phyloP scores from a whole-genome alignment of 2,888 invertebrate genomes.

The Meganola albula region DNA sequence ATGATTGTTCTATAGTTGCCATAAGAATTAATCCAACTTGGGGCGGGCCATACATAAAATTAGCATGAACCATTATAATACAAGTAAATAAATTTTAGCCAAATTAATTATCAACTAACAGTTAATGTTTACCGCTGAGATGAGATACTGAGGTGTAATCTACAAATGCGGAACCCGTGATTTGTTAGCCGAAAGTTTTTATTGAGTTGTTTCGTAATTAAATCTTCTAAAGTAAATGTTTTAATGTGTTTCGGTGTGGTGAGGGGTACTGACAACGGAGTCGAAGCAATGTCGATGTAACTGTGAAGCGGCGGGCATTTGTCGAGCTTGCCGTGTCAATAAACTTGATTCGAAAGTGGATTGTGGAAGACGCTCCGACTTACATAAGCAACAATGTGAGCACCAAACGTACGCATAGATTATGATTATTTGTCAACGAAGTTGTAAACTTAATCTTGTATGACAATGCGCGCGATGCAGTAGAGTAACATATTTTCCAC shows the following conservation, averaged over 20 bases:
- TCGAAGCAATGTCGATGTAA: constrained; percentile 69
- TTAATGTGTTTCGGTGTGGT: background rate
- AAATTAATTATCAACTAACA: constrained; percentile 56
- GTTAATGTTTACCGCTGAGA: constrained; percentile 42
- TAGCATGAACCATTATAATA: constrained; percentile 63
- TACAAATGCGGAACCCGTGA: constrained; percentile 17
- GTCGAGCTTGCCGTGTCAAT: constrained; percentile 76
- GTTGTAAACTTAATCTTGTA: too few species aligned
- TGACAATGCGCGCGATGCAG: too few species aligned
- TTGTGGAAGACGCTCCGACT: constrained; percentile 76
- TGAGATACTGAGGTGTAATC: constrained; percentile 38
- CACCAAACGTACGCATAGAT: constrained; percentile 39
- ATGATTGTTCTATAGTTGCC: constrained; percentile 44
- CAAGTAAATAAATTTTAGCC: constrained; percentile 54
- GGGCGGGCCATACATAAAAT: constrained; percentile 64
- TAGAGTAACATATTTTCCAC: too few species aligned
- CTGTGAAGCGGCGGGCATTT: constrained; percentile 69
- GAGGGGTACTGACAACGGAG: constrained; percentile 27
- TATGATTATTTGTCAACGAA: constrained; percentile 30
- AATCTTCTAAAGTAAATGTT: background rate
- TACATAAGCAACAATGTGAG: constrained; percentile 76
- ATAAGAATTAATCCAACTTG: constrained; percentile 46
- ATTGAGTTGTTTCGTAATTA: constrained; percentile 1
- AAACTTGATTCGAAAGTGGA: constrained; percentile 78
- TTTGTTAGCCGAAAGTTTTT: constrained; percentile 7